Evolutionary conservation across 2,888 invertebrate genomes (phyloP), one percentile per base, ranked within the genome.

Genomic region (Parochlus steinenii): DNA sequence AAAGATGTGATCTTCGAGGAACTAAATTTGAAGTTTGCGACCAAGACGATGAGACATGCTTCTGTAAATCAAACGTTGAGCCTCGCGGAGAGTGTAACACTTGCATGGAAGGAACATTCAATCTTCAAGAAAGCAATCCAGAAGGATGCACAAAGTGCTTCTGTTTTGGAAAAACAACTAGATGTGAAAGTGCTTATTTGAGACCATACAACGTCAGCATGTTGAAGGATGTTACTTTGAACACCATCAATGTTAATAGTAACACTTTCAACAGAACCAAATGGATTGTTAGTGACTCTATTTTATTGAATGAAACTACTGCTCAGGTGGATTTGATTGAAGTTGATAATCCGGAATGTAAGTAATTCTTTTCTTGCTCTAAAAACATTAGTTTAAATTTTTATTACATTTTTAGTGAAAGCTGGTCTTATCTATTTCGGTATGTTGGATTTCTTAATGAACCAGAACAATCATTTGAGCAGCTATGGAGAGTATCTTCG

Each of bases 121-220:
- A 93, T 55, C 63, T 98, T 20, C 80, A 87, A 54, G 67, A 68
- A 3, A 65, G 62, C 37, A 90, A 95, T 55, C 75, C 80, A 0
- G 74, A 79, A 3, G 98, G 97, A 2, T 98, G 97, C 52, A 89
- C 90, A 2, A 80, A 85, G 45, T 98, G 98, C 52, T 95, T 89
- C 71, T 98, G 98, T 54, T 98, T 93, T 53, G 92, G 90, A 2
- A 85, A 86, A 55, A 86, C 92, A 0, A 75, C 78, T 0, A 64
- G 79, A 6, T 95, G 95, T 53, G 60, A 64, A 30, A 87, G 86
- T 41, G 85, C 92, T 0, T 71, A 68, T 42, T 61, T 82, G 18
- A 44, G 52, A 5, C 46, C 54, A 6, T 59, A 52, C 40, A 58
- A 59, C 41, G 51, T 59, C 1, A 58, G 60, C 29, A 46, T 59